Base-by-base conservation (phyloP, 2,888 invertebrate species). In the Hyposoter dolosus region DNA sequence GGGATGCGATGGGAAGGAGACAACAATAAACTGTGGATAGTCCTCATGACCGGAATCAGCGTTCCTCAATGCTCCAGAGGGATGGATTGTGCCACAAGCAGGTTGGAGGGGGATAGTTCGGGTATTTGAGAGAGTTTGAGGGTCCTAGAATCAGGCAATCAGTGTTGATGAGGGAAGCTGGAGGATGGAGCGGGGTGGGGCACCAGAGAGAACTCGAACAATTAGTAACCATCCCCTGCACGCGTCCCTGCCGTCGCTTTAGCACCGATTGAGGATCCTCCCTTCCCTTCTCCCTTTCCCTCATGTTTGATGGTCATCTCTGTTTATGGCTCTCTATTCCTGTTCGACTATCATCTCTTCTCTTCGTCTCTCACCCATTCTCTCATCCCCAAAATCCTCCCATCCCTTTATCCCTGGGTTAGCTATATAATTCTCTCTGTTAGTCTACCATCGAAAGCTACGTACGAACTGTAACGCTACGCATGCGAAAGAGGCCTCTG, bases 101-200 rank as follows among this genome's bases (percentile, higher is more conserved):
- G 74, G 68, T 47, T 74, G 83, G 68, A 63, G 50, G 53, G 40
- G 76, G 23, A 53, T 47, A 81, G 80, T 63, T 71, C 32, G 79
- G 79, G 60, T 81, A 82, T 86, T 88, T 85, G 82, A 85, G 89
- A 89, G 89, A 90, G 89, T 90, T 92, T 88, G 92, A 93, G 92
- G 92, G 92, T 92, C 91, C 93, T 93, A 92, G 93, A 93, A 93
- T 93, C 93, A 92, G 93, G 93, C 93, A 94, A 94, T 94, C 94
- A 94, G 92, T 93, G 93, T 89, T 94, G 94, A 94, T 93, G 94
- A 93, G 93, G 91, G 93, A 91, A 53, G 32, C 72, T 50, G 71
- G 89, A 84, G 88, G 89, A 88, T 87, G 89, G 87, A 71, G 80
- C 63, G 78, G 82, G 40, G 90, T 90, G 78, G 82, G 50, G 90